Conservation (phyloP, 1,140 invertebrate species). For the Hycleus phaleratus region DNA sequence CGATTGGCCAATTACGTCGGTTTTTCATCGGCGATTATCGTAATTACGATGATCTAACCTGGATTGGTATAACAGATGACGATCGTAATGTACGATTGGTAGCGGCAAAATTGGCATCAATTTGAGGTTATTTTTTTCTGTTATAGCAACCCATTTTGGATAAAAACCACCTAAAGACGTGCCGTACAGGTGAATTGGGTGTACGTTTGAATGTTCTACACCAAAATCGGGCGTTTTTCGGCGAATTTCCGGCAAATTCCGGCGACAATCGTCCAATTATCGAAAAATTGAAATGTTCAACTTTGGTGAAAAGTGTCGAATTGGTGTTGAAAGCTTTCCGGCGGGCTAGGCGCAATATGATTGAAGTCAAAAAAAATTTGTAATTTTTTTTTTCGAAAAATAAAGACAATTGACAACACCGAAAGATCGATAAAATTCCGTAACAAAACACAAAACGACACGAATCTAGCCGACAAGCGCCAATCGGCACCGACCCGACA, state of each 20-base stretch:
- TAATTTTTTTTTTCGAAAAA: background rate
- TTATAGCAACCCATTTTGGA: conserved; percentile 28
- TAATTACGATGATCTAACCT: conserved; percentile 29
- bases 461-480: no score
- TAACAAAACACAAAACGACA: no score
- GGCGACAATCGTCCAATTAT: conserved; percentile 19
- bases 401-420: no score
- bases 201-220: conserved; percentile 29
- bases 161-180: conserved; percentile 28
- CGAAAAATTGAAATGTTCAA: conserved; percentile 27
- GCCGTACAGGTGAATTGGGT: conserved; percentile 25
- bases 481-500: no score
- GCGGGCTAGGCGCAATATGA: conserved; percentile 31
- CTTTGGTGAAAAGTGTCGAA: conserved; percentile 34
- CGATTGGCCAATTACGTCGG: conserved; percentile 23
- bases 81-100: conserved; percentile 2
- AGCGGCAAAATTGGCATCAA: background rate
- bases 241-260: conserved; percentile 7
- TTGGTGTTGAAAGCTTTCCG: conserved; percentile 34
- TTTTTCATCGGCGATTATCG: conserved; percentile 35
- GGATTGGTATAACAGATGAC: conserved; percentile 27
- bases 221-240: conserved; percentile 33
- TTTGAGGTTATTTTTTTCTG: conserved; percentile 1
- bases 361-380: conserved; percentile 28
- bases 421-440: no score